Conservation (phyloP, 2,113 vertebrate genomes). For the Alouatta palliata region DNA sequence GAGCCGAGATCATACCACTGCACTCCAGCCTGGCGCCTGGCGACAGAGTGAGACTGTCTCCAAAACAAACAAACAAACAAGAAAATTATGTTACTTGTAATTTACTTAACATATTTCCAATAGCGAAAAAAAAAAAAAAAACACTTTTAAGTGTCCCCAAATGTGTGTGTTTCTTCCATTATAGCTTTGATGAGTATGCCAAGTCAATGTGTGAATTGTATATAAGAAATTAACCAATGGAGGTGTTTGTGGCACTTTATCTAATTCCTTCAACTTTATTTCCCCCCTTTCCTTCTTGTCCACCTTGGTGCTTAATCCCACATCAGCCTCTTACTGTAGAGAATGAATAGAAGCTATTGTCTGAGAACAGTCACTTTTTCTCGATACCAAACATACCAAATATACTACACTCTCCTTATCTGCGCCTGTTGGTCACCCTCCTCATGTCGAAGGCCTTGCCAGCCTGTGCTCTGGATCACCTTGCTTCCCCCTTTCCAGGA, state of each 20-base stretch:
- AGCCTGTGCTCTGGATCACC: rapidly evolving
- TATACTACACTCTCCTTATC: rapidly evolving
- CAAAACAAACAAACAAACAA: too few relatives aligned
- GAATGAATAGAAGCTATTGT: rapidly evolving
- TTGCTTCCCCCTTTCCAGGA: neutral
- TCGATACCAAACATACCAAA: rapidly evolving
- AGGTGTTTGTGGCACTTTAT: neutral
- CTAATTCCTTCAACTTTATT: neutral
- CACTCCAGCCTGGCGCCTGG: too few relatives aligned
- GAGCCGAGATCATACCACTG: too few relatives aligned
- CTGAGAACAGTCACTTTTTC: neutral
- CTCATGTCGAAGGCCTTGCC: neutral
- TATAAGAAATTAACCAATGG: neutral
- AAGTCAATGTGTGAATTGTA: neutral
- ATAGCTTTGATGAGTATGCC: neutral
- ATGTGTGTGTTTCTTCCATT: neutral
- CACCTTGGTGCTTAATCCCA: too few relatives aligned
- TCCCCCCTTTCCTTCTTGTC: neutral
- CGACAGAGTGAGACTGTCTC: too few relatives aligned
- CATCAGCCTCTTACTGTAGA: rapidly evolving
- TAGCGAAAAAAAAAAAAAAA: neutral
- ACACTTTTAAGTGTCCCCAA: neutral
- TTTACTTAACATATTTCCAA: neutral
- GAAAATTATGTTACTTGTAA: neutral
- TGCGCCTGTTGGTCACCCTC: rapidly evolving